Conservation (phyloP, 1,140 invertebrate genomes). For the Fopius arisanus region DNA sequence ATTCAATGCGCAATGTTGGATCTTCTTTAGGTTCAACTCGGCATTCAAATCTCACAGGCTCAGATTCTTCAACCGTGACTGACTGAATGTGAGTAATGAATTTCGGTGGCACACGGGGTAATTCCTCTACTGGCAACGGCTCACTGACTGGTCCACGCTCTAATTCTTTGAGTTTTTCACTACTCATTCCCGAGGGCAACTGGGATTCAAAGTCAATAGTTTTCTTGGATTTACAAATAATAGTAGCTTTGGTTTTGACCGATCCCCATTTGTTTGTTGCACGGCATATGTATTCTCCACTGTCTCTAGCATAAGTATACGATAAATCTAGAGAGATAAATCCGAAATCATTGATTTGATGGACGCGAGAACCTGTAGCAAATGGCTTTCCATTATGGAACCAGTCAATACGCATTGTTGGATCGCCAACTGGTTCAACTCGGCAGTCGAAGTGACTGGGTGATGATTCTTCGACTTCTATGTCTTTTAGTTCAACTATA, state of each 20-base stretch:
- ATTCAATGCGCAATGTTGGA: constrained; percentile 89
- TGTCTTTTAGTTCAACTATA: constrained; percentile 82
- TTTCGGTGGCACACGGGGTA: constrained; percentile 77
- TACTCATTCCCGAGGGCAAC: constrained; percentile 90
- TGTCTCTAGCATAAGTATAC: constrained; percentile 84
- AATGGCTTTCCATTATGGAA: constrained; percentile 91
- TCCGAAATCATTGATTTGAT: constrained; percentile 93
- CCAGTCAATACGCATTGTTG: constrained; percentile 92
- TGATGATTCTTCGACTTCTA: constrained; percentile 86
- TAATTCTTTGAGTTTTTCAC: constrained; percentile 90
- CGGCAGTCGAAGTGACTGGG: constrained; percentile 91
- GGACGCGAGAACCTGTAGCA: constrained; percentile 86
- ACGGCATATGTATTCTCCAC: constrained; percentile 85
- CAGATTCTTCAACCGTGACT: constrained; percentile 84
- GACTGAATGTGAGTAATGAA: constrained; percentile 88
- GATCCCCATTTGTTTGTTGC: constrained; percentile 88
- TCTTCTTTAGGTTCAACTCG: constrained; percentile 94
- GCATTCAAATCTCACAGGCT: constrained; percentile 94
- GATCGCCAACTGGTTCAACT: constrained; percentile 86
- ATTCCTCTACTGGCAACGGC: constrained; percentile 72
- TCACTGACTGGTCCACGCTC: constrained; percentile 83
- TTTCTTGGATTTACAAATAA: constrained; percentile 85
- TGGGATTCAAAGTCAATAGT: constrained; percentile 92
- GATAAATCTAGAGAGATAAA: constrained; percentile 89
- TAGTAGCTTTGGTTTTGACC: constrained; percentile 82